Evolutionary conservation across 2,113 vertebrate species (phyloP), one percentile per base, ranked within the genome.

Genomic region (Cisticola juncidis): DNA sequence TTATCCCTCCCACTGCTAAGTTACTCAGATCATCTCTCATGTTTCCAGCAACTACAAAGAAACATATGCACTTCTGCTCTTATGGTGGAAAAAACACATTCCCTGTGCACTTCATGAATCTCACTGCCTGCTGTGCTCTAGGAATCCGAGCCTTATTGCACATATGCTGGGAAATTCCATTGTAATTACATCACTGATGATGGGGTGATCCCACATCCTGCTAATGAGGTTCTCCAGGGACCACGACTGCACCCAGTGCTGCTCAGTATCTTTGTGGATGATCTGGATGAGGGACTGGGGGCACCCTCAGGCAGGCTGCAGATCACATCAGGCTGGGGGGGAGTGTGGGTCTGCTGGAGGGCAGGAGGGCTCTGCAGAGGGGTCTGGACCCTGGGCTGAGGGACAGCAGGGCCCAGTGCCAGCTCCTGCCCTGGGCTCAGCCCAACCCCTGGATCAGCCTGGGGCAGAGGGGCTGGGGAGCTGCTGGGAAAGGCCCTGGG

Each of bases 261-360:
- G 12, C 13, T 51, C 28, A 16, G 0, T 6, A 1, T 10, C 35
- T 36, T 12, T 5, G 5, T 9, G 36, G 20, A 24, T 13, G 14
- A 29, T 25, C 16, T 24, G 73, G 11, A 3, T n/a, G n/a, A 62
- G 25, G 20, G 11, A 33, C 0, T 31, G 8, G 3, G 24, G 29
- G 3, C 35, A 50, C 1, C 10, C 51, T 25, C 60, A 23, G 25
- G 2, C 21, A 40, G 7, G 22, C 4, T 18, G 6, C 11, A 71
- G 25, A 4, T 31, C 15, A 47, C 48, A 53, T 14, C 29, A 13
- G 4, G 38, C 0, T 20, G 73, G 14, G 10, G n/a, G 38, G 28
- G n/a, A 53, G 8, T 6, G 38, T 29, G 40, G 38, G 17, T 11
- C 10, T 79, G 29, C 35, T 48, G 74, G 20, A 71, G 29, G 54